Conservation (phyloP, 1,140 invertebrate species). For the Achatina immaculata region DNA sequence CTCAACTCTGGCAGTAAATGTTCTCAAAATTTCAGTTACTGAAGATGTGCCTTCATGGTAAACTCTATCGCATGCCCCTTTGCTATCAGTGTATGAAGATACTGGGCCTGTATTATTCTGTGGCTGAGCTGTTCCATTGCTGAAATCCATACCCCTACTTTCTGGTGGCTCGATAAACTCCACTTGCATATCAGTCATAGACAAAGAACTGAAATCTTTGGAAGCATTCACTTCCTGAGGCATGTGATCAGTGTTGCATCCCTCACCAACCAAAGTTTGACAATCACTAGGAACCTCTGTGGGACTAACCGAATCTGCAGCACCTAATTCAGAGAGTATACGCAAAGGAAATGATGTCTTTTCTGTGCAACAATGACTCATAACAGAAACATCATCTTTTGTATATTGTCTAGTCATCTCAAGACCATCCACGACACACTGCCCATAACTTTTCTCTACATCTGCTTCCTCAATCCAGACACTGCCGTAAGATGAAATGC, state of each 20-base stretch:
- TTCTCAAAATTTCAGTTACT: background rate
- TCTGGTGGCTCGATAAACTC: too few relatives aligned
- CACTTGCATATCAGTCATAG: background rate
- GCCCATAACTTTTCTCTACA: background rate
- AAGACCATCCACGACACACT: background rate
- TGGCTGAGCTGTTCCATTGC: background rate
- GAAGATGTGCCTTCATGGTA: background rate
- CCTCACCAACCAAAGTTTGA: background rate
- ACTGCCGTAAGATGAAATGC: slow-evolving; percentile 1
- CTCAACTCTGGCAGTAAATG: too few relatives aligned
- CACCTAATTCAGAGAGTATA: background rate
- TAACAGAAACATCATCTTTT: background rate
- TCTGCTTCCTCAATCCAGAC: background rate
- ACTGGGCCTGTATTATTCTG: background rate
- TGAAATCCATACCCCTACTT: too few relatives aligned
- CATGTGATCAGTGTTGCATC: too few relatives aligned
- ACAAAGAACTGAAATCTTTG: background rate
- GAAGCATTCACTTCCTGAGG: too few relatives aligned
- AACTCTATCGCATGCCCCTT: background rate
- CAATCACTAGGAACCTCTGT: background rate
- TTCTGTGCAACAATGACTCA: background rate
- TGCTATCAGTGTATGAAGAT: background rate
- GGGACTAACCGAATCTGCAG: background rate
- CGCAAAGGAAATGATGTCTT: background rate
- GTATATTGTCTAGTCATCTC: background rate